These are phyloP conservation scores for Caenorhabditis sulstoni DNA, from an alignment of 2,888 invertebrate genomes.

Conservation along the genomic window DNA sequence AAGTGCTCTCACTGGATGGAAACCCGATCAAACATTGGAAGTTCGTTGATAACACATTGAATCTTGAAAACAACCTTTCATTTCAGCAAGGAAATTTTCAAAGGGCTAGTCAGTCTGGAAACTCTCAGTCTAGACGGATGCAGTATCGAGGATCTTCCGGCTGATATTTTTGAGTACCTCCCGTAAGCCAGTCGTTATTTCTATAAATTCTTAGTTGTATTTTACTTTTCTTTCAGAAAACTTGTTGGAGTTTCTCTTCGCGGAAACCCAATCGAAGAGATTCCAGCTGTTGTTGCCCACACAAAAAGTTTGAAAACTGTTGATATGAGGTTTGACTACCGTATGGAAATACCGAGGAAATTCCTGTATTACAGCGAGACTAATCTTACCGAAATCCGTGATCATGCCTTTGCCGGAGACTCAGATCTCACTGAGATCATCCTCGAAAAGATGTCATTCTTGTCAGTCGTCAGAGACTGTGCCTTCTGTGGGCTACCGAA, in stretches of 20 bases:
- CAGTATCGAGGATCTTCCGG: constrained; percentile 55
- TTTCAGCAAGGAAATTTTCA: constrained; percentile 62
- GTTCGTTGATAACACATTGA: constrained; percentile 3
- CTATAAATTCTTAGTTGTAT: not conserved
- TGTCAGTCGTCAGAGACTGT: constrained; percentile 60
- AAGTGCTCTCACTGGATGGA: constrained; percentile 67
- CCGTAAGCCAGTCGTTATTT: constrained; percentile 53
- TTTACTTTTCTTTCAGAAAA: constrained; percentile 69
- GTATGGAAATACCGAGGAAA: not conserved
- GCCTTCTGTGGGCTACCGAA: constrained; percentile 66
- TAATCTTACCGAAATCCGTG: constrained; percentile 63
- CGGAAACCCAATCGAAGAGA: constrained; percentile 62
- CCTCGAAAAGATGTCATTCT: constrained; percentile 60
- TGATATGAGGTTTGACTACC: constrained; percentile 58
- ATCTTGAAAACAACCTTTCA: not conserved
- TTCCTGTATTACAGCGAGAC: constrained; percentile 54
- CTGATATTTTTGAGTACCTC: constrained; percentile 70
- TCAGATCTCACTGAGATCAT: constrained; percentile 37
- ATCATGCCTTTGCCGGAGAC: constrained; percentile 52
- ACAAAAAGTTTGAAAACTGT: constrained; percentile 60
- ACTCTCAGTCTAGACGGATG: constrained; percentile 72
- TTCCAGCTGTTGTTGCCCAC: constrained; percentile 68
- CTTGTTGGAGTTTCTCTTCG: constrained; percentile 68
- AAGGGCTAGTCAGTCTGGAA: constrained; percentile 69
- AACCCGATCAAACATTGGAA: constrained; percentile 51